Evolutionary conservation across 2,888 invertebrate genomes (phyloP), one percentile per base, ranked within the genome.

Genomic region (Horisme vitalbata): DNA sequence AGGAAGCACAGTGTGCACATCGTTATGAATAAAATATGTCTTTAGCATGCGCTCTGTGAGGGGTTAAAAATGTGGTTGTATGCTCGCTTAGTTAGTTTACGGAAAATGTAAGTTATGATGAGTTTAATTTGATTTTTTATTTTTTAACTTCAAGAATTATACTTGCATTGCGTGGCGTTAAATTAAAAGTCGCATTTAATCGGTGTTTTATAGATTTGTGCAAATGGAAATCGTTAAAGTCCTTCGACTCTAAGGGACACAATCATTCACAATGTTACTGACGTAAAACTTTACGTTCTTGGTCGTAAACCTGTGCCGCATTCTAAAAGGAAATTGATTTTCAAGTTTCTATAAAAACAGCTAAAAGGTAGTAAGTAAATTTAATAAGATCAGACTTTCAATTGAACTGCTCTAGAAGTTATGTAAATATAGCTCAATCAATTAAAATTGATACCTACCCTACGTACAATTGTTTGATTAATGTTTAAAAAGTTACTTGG

Each of bases 11-110:
- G 73, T 72, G 71, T 75, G 69, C 68, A 62, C 68, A 70, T 62
- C 69, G 68, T 75, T 76, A 78, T 83, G 70, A 80, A 83, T 83
- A 78, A 83, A 83, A 78, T 80, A 84, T 83, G 76, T 68, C 65
- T 72, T 66, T 69, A 57, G 58, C 62, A 60, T 66, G 58, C 57
- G 55, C 74, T 55, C 75, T 67, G 73, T 64, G 72, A 73, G 80
- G 82, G 83, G 79, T 76, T 71, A 70, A 71, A 75, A 73, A 75
- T 73, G 63, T 52, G 59, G 63, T 55, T 55, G 47, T 45, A 33
- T 44, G 30, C 38, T 41, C 34, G 54, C 41, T 46, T 47, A 18
- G 18, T 18, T 53, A 44, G 24, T 12, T n/a, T n/a, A n/a, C n/a
- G n/a, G n/a, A n/a, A n/a, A n/a, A n/a, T n/a, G n/a, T n/a, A n/a